Evolutionary conservation across 2,797 vertebrate species (phyloP), one percentile per base, ranked within the genome.

Genomic region (Nothura maculosa): DNA sequence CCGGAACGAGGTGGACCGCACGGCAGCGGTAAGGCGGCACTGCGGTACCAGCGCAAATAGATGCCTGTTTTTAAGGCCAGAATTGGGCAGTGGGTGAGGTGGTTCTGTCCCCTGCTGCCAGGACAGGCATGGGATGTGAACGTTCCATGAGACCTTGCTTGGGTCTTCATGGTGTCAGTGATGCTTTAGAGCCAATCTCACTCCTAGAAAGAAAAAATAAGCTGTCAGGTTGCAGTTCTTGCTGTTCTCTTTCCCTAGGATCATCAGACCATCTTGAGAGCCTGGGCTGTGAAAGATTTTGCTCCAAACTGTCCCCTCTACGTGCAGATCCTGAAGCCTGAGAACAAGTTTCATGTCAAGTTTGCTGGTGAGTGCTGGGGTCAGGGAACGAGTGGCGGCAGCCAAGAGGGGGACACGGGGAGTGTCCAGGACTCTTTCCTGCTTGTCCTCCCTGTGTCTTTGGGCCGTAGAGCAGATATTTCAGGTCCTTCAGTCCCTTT

Each of bases 241-340:
- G 19, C 3, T 48, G 27, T 86, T 63, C 34, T 91, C 40, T 55
- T 15, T 16, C 45, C 9, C 38, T 89, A 99, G 99, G 99, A 99
- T 94, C 99, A 99, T 87, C 99, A 99, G 96, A 99, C 99, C 79
- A 99, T 99, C 94, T 97, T 99, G 94, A 98, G 99, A 45, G 99
- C 99, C 89, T 99, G 99, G 99, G 99, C 99, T 0, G 99, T 99
- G 81, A 99, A 99, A 94, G 99, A 99, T 88, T 99, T 99, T 32
- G 99, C 99, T 85, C 99, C 99, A 8, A 99, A 99, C 68, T 99
- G 99, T 27, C 98, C 99, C 3, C 98, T 99, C 22, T 99, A 99
- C 0, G 99, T 99, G 80, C 99, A 99, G 97, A 99, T 99, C 83
- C 97, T 99, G 72, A 99, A 99, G 96, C 99, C 99, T 0, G 99